Conservation (phyloP, 1,140 invertebrate species). For the Dendrolimus kikuchii region DNA sequence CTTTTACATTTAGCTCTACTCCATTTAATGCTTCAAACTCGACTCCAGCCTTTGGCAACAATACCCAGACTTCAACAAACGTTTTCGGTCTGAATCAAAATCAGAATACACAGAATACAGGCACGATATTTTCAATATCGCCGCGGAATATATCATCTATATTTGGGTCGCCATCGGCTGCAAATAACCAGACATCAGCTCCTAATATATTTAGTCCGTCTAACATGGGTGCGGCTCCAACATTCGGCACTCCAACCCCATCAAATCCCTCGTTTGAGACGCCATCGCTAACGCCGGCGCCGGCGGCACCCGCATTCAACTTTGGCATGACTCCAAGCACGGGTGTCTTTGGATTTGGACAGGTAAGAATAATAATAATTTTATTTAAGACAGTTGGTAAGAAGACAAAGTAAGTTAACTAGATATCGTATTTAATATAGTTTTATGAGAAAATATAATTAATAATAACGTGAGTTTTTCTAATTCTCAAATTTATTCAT, state of each 20-base stretch:
- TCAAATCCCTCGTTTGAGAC: constrained; percentile 33
- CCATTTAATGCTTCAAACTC: constrained; percentile 11
- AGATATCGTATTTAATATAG: neutral
- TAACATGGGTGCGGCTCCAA: constrained; percentile 18
- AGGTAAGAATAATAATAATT: constrained; percentile 28
- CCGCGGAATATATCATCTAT: constrained; percentile 23
- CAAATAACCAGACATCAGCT: constrained; percentile 20
- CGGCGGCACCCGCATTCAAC: constrained; percentile 32
- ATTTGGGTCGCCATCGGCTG: constrained; percentile 29
- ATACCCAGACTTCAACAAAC: constrained; percentile 21
- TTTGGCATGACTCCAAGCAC: constrained; percentile 28
- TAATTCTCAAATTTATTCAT: no score
- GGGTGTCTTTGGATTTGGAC: constrained; percentile 44
- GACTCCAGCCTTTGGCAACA: constrained; percentile 26
- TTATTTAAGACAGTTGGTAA: neutral
- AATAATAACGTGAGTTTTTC: no score
- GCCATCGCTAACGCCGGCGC: constrained; percentile 19
- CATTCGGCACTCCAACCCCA: constrained; percentile 32
- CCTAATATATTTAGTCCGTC: constrained; percentile 35
- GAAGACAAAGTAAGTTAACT: neutral
- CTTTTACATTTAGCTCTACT: constrained; percentile 18
- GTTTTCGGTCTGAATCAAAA: constrained; percentile 31
- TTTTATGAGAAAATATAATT: no score
- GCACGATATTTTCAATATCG: constrained; percentile 27
- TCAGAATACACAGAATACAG: constrained; percentile 20